Base-by-base conservation (phyloP, 2,888 invertebrate species). In the Campoplex capitator region DNA sequence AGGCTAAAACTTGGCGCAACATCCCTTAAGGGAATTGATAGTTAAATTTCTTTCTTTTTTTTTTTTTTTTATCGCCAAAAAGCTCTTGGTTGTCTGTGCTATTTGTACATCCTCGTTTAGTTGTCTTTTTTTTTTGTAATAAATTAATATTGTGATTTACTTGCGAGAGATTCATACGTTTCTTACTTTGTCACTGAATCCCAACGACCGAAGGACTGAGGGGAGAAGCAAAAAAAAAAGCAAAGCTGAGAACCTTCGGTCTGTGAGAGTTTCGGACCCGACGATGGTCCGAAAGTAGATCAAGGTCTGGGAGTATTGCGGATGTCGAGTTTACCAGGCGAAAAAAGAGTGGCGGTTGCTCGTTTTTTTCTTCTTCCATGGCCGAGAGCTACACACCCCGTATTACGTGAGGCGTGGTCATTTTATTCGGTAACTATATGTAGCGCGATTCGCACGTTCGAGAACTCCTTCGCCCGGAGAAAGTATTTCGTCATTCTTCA, bases 301-400 rank as follows among this genome's bases (percentile, higher is more conserved):
- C 87, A 87, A 87, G 87, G 87, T 87, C 87, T 75, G 85, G 87
- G 82, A 87, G 85, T 84, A 84, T 82, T 81, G 86, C 86, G 82
- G 87, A 87, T 84, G 68, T 82, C 84, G 81, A 65, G 56, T 42
- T 54, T 65, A 13, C 62, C 0, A 23, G 48, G 48, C 45, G 56
- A 70, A 79, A 79, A 56, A 79, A 56, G 32, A 79, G 70, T 45
- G 79, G 45, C 70, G 48, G 48, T 67, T 67, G 71, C 67, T 79
- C 13, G 75, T 83, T 83, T 68, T 78, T 70, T 51, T 42, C 42
- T 51, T 42, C 54, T 86, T 77, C 75, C 62, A 81, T 62, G 51
- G 71, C 54, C 84, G 68, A 65, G 76, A 76, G 56, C 74, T 80
- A 68, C 84, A 77, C 81, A 71, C 78, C 84, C 83, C 48, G 77